phyloP scores from a whole-genome alignment of 2,113 vertebrate species.

The Argyrosomus japonicus region DNA sequence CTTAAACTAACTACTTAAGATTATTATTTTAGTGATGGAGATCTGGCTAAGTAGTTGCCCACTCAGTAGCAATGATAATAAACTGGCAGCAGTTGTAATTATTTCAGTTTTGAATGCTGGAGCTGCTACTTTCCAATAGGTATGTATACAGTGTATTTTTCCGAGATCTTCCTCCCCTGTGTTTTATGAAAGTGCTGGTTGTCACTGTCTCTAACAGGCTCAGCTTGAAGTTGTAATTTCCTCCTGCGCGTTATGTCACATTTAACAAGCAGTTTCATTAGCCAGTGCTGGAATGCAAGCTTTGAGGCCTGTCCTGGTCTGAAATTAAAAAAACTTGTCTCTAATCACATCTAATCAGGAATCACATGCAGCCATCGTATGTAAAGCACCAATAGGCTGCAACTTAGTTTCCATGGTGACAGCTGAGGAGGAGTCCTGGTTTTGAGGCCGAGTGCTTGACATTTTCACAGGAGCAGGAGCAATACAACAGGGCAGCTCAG shows the following conservation, averaged over 20 bases:
- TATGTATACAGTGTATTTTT: neutral
- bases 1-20: neutral
- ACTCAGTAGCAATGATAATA: neutral
- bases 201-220: constrained; percentile 37
- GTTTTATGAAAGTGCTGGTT: constrained; percentile 39
- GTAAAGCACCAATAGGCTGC: constrained; percentile 1
- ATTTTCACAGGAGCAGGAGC: constrained; percentile 36
- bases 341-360: constrained; percentile 28
- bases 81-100: neutral
- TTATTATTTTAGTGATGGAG: neutral
- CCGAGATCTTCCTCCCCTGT: neutral
- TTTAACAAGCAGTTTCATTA: constrained; percentile 55
- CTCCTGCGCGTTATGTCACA: constrained; percentile 23
- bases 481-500: neutral
- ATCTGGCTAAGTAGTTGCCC: neutral
- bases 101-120: neutral
- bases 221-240: constrained; percentile 53
- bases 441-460: constrained; percentile 4
- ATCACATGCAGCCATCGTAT: neutral
- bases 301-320: constrained; percentile 9
- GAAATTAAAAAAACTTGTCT: constrained; percentile 23
- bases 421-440: neutral
- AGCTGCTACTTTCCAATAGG: neutral
- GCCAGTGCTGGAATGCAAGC: neutral
- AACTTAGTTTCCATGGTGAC: constrained; percentile 40